Conservation (phyloP, 2,113 vertebrate genomes). For the Amblyornis subalaris region DNA sequence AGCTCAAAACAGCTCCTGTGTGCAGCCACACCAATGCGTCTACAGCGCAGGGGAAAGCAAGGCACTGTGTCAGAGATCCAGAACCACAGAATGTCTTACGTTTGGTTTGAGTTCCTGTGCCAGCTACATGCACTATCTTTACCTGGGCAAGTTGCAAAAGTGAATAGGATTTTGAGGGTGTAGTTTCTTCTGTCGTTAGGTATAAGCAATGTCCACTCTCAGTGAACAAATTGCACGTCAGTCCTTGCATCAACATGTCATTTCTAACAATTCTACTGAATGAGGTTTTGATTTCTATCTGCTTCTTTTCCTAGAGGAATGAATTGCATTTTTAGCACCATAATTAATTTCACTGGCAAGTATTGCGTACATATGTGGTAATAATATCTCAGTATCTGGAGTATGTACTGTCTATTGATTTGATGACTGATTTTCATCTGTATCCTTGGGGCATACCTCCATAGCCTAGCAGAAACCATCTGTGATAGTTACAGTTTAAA, state of each 20-base stretch:
- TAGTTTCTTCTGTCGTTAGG: not conserved
- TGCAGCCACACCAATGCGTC: not conserved
- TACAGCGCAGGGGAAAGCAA: not conserved
- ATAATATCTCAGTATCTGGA: not conserved
- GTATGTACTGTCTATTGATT: not conserved
- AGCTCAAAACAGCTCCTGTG: not conserved
- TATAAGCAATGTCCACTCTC: accelerated
- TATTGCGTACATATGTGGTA: not conserved
- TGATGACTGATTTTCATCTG: not conserved
- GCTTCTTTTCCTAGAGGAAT: not conserved
- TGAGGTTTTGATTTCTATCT: not conserved
- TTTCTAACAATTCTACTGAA: not conserved
- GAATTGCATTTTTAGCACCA: not conserved
- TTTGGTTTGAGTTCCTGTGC: not conserved
- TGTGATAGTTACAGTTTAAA: not conserved
- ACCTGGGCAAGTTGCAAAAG: not conserved
- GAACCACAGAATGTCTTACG: not conserved
- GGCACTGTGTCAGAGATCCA: not conserved
- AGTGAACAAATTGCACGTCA: not conserved
- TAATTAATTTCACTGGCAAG: not conserved
- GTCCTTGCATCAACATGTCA: not conserved
- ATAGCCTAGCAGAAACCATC: not conserved
- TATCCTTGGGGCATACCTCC: not conserved
- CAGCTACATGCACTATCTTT: accelerated
- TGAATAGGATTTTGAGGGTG: not conserved